Conservation (phyloP, 2,113 vertebrate species). For the Ailuropoda melanoleuca region DNA sequence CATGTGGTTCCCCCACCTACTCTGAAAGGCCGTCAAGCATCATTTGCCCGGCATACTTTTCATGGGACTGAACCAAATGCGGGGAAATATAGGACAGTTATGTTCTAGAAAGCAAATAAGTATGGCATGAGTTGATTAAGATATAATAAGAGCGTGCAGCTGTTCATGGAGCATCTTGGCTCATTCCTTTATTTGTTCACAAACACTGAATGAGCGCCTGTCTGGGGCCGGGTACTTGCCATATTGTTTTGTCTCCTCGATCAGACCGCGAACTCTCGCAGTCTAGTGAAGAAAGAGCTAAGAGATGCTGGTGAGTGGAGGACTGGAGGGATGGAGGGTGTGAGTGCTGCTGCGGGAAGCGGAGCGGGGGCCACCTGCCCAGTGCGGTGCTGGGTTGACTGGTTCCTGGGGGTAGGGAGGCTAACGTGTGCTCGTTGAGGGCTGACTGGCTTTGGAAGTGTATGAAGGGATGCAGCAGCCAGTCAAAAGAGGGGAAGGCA, state of each 20-base stretch:
- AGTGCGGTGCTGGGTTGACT: not conserved
- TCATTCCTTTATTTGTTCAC: not conserved
- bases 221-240: not conserved
- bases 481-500: not conserved
- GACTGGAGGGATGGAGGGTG: not conserved
- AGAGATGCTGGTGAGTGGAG: not conserved
- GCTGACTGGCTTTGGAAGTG: not conserved
- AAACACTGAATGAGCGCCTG: not conserved
- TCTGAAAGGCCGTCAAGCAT: not conserved
- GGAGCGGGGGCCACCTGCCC: not conserved
- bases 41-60: not conserved
- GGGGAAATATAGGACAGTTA: not conserved
- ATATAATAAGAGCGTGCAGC: not conserved
- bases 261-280: not conserved
- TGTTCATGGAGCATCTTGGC: not conserved
- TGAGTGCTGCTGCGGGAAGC: rapidly evolving
- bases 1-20: not conserved
- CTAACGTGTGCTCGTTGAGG: not conserved
- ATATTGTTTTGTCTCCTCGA: not conserved
- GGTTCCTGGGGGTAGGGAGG: not conserved
- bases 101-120: conserved; percentile 26
- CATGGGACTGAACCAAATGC: not conserved
- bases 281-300: not conserved
- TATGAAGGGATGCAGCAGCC: not conserved
- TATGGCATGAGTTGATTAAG: not conserved